A percentile compares a stretch with the other conserved stretches of the same genome.
These are phyloP conservation scores for Poecilia gillii DNA, from an alignment of 2,797 vertebrate species.

Conservation along the genomic window DNA sequence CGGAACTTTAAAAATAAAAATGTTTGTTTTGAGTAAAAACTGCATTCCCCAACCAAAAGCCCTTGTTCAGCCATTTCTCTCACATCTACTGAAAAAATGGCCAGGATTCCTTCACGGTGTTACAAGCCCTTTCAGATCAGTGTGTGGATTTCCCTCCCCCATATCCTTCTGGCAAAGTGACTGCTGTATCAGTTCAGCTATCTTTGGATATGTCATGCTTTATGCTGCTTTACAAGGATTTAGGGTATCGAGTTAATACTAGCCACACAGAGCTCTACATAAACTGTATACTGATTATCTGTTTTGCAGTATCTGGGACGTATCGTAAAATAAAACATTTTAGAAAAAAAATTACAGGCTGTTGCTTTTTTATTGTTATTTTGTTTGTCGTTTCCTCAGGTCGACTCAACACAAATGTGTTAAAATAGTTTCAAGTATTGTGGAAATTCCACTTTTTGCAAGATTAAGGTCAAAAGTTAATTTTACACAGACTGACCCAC, in stretches of 20 bases:
- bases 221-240: slow-evolving; percentile 1
- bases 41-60: not conserved
- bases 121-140: not conserved
- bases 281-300: not conserved
- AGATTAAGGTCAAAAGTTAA: not conserved
- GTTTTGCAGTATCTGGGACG: not conserved
- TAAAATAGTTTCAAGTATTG: too few relatives aligned
- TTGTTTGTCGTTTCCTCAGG: not conserved
- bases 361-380: not conserved
- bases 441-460: too few relatives aligned
- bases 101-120: not conserved
- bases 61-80: not conserved
- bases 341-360: not conserved
- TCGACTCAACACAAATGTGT: too few relatives aligned
- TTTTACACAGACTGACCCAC: not conserved
- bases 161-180: not conserved
- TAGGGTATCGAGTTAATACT: not conserved
- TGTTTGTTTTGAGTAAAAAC: not conserved
- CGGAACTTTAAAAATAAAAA: not conserved
- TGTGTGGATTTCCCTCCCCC: not conserved
- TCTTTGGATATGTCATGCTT: not conserved
- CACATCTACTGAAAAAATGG: not conserved
- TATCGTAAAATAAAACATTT: not conserved
- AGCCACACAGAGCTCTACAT: not conserved
- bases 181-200: not conserved